A percentile compares a stretch with the other conserved stretches of the same genome.
These are phyloP conservation scores for Lordiphosa collinella DNA, from an alignment of 1,140 invertebrate genomes.

Conservation along the genomic window DNA sequence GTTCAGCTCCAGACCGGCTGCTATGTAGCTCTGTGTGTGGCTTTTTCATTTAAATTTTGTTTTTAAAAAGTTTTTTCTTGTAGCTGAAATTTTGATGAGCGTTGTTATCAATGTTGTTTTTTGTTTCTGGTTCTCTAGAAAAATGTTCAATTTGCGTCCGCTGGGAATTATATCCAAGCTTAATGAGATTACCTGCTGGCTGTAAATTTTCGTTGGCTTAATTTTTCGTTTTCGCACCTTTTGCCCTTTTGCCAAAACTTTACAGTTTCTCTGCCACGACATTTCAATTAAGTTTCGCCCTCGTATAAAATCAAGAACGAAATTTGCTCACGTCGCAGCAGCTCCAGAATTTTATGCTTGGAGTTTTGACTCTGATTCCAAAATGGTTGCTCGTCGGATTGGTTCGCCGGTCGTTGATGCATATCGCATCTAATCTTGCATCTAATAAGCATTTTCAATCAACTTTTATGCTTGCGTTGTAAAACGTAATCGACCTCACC, in stretches of 20 bases:
- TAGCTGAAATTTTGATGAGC: slow-evolving; percentile 69
- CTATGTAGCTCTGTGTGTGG: slow-evolving; percentile 46
- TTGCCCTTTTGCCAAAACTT: slow-evolving; percentile 36
- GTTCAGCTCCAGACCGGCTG: slow-evolving; percentile 8
- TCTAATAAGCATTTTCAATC: slow-evolving; percentile 80
- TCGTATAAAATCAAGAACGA: slow-evolving; percentile 38
- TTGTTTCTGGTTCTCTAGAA: slow-evolving; percentile 34
- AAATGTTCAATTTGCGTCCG: slow-evolving; percentile 49
- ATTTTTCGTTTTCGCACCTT: slow-evolving; percentile 49
- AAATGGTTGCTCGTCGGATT: slow-evolving; percentile 27
- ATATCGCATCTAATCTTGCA: slow-evolving; percentile 79
- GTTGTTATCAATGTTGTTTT: slow-evolving; percentile 61
- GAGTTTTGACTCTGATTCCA: slow-evolving; percentile 49
- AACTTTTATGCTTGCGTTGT: slow-evolving; percentile 78
- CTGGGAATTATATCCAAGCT: slow-evolving; percentile 56
- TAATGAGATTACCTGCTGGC: slow-evolving; percentile 68
- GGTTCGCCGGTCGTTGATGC: slow-evolving; percentile 35
- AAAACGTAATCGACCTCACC: slow-evolving; percentile 77
- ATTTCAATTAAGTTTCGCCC: slow-evolving; percentile 67
- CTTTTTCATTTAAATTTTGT: slow-evolving; percentile 48
- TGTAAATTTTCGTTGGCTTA: slow-evolving; percentile 56
- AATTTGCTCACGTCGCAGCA: slow-evolving; percentile 70
- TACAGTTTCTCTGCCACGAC: slow-evolving; percentile 52
- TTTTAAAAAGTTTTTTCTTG: slow-evolving; percentile 71
- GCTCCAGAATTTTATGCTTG: slow-evolving; percentile 55